Evolutionary conservation across 2,888 invertebrate genomes (phyloP).

Genomic region (Lamellibrachia columna): DNA sequence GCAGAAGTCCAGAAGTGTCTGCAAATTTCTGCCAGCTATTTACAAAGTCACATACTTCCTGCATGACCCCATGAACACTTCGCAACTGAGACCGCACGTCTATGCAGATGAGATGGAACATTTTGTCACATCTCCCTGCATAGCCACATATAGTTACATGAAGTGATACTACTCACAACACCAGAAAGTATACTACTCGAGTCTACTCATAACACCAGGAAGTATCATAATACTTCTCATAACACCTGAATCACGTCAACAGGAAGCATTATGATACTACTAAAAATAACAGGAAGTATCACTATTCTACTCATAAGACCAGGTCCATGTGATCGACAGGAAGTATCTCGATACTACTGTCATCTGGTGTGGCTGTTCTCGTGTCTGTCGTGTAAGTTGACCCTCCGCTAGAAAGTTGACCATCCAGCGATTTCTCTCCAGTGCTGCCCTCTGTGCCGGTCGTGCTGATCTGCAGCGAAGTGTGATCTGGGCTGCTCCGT

Average conservation of each 20-base stretch:
- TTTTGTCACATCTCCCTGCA: background rate
- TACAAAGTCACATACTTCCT: background rate
- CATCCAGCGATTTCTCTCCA: background rate
- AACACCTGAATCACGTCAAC: background rate
- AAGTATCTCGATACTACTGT: slow-evolving; percentile 59
- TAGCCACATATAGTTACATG: background rate
- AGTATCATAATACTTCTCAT: background rate
- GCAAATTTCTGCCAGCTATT: background rate
- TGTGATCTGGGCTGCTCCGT: slow-evolving; percentile 17
- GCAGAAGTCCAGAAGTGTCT: background rate
- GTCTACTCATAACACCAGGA: background rate
- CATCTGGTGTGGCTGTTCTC: slow-evolving; percentile 52
- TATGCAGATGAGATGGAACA: background rate
- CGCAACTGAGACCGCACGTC: background rate
- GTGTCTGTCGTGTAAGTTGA: slow-evolving; percentile 39
- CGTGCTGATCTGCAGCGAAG: background rate
- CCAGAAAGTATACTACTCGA: background rate
- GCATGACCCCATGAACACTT: background rate
- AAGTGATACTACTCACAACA: background rate
- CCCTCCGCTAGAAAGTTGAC: slow-evolving; percentile 17
- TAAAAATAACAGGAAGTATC: background rate
- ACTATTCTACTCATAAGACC: slow-evolving; percentile 10
- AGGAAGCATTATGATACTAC: background rate
- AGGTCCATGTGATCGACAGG: slow-evolving; percentile 40
- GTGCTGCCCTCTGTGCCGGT: background rate